These are phyloP conservation scores for Premnoplex brunnescens DNA, from an alignment of 2,797 vertebrate species.

Conservation along the genomic window DNA sequence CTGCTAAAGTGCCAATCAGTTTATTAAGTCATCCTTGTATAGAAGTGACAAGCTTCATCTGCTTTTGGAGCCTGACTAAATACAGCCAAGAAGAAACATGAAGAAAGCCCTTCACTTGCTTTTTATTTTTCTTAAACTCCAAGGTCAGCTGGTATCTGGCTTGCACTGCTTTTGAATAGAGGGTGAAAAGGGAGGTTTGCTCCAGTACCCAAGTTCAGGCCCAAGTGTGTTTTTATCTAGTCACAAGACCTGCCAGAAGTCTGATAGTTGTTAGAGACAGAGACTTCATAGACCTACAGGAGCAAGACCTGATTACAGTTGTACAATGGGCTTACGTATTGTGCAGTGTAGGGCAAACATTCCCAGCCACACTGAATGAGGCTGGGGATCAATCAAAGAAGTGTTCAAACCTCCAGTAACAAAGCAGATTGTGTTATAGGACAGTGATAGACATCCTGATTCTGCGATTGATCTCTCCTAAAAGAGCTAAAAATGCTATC, in stretches of 20 bases:
- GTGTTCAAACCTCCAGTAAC: not conserved
- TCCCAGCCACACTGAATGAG: not conserved
- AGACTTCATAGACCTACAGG: not conserved
- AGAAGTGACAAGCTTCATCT: conserved; percentile 38
- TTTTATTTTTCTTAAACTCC: not conserved
- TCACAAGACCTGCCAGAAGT: not conserved
- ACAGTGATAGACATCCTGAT: not conserved
- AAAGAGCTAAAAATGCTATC: not conserved
- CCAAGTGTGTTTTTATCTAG: not conserved
- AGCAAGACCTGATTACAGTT: not conserved
- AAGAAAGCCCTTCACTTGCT: conserved; percentile 31
- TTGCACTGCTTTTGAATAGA: not conserved
- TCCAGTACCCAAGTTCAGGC: not conserved
- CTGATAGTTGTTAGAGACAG: rapidly evolving
- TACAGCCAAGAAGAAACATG: not conserved
- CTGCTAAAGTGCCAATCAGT: conserved; percentile 31
- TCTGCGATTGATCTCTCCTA: not conserved
- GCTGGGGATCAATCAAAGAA: not conserved
- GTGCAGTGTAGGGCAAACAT: too few species aligned
- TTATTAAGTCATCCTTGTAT: conserved; percentile 60
- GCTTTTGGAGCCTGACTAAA: conserved; percentile 17
- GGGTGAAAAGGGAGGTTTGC: not conserved
- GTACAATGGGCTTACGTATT: not conserved
- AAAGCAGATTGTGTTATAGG: not conserved
- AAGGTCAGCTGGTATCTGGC: not conserved